phyloP scores from a whole-genome alignment of 2,797 vertebrate genomes.

The Sebastes trivittatus region DNA sequence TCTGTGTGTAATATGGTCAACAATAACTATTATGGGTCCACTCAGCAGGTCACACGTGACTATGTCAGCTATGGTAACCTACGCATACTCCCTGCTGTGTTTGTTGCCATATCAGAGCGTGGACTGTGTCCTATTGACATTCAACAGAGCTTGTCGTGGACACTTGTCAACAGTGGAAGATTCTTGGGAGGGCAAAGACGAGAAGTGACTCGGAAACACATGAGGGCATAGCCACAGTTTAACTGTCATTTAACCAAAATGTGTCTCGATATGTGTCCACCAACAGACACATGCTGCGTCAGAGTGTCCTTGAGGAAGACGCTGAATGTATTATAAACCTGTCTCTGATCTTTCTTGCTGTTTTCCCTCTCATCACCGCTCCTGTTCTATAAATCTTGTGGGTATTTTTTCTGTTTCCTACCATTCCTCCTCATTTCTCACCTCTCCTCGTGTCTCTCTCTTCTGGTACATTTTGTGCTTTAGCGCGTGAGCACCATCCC shows the following conservation, averaged over 20 bases:
- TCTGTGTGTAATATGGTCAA: constrained; percentile 25
- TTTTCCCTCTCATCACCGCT: constrained; percentile 12
- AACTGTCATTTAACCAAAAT: not conserved
- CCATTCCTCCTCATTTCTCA: constrained; percentile 20
- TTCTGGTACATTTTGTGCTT: constrained; percentile 65
- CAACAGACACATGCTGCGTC: not conserved
- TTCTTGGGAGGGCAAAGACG: constrained; percentile 44
- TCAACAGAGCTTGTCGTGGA: constrained; percentile 61
- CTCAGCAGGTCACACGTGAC: constrained; percentile 23
- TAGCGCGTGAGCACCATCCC: constrained; percentile 31
- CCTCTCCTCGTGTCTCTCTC: constrained; percentile 8
- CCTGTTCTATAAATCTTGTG: not conserved
- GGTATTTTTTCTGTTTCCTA: not conserved
- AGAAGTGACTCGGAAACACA: not conserved
- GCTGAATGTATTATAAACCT: not conserved
- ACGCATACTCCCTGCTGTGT: constrained; percentile 32
- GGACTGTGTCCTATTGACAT: constrained; percentile 68
- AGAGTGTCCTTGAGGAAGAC: constrained; percentile 16
- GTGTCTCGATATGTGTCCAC: not conserved
- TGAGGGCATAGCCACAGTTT: not conserved
- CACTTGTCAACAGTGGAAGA: constrained; percentile 51
- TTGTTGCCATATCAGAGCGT: constrained; percentile 76
- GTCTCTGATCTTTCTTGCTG: not conserved
- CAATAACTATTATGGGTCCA: constrained; percentile 46
- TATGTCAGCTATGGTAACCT: constrained; percentile 40